Evolutionary conservation across 2,797 vertebrate genomes (phyloP).

Genomic region (Halcyon chelicuti): DNA sequence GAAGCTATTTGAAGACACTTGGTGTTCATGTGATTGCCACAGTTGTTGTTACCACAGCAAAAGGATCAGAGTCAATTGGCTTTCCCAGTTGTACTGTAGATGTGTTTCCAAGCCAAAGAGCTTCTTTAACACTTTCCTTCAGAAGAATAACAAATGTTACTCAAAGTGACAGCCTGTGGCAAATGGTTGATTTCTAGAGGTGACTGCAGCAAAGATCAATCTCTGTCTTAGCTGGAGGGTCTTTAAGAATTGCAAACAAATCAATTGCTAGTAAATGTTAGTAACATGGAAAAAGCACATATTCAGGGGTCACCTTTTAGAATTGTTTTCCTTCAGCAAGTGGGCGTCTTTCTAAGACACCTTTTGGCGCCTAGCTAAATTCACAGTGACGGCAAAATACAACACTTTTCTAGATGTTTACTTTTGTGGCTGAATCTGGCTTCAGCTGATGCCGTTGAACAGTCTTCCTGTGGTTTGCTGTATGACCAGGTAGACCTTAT

Average conservation of each 20-base stretch:
- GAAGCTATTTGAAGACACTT: background rate
- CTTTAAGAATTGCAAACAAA: conserved; percentile 40
- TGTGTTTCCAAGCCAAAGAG: background rate
- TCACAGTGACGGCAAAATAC: background rate
- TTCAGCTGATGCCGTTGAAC: background rate
- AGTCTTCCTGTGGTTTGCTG: background rate
- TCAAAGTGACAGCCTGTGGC: conserved; percentile 14
- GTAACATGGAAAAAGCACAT: background rate
- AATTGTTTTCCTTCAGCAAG: background rate
- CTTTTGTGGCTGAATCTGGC: background rate
- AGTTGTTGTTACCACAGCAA: background rate
- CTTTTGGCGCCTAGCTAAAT: background rate
- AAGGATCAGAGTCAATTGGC: background rate
- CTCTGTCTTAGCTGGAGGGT: background rate
- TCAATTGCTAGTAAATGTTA: conserved; percentile 6
- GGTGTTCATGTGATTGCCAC: background rate
- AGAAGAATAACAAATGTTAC: background rate
- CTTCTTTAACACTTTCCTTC: background rate
- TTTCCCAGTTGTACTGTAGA: background rate
- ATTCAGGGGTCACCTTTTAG: background rate
- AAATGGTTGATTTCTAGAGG: background rate
- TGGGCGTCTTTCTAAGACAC: background rate
- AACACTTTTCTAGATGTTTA: background rate
- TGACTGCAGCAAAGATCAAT: conserved; percentile 27
- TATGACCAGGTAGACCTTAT: background rate